Evolutionary conservation across 2,113 vertebrate species (phyloP).

Genomic region (Onychostoma macrolepis): DNA sequence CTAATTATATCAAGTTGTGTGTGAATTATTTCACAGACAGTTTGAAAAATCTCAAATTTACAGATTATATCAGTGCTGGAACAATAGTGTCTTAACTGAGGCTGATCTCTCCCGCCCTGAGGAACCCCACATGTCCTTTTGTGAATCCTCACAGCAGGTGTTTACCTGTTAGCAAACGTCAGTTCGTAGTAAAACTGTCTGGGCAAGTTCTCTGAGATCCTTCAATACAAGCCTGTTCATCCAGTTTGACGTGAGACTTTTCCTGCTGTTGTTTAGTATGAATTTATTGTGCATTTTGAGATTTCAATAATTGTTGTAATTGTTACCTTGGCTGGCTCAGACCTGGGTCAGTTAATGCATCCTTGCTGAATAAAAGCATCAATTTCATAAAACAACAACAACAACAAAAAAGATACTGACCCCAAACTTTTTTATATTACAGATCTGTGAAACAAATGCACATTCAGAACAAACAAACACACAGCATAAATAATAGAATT

Average conservation of each 20-base stretch:
- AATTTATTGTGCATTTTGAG: background rate
- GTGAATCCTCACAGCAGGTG: constrained; percentile 43
- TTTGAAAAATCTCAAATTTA: background rate
- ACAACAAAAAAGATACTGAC: background rate
- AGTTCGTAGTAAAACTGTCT: constrained; percentile 31
- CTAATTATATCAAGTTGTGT: background rate
- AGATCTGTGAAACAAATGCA: background rate
- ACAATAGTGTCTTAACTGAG: background rate
- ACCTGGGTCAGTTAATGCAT: background rate
- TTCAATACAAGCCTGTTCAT: constrained; percentile 35
- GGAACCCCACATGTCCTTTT: constrained; percentile 9
- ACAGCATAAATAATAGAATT: background rate
- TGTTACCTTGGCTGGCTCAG: background rate
- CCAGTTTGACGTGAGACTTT: constrained; percentile 18
- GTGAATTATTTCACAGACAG: background rate
- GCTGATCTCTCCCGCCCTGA: constrained; percentile 26
- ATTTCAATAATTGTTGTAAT: background rate
- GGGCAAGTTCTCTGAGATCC: constrained; percentile 30
- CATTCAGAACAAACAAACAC: background rate
- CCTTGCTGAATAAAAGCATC: background rate
- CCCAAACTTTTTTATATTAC: background rate
- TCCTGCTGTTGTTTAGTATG: background rate
- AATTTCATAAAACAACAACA: too few relatives aligned
- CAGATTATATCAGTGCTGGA: constrained; percentile 17
- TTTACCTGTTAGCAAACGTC: constrained; percentile 36